These are phyloP conservation scores for Myotis brandtii DNA, from an alignment of 2,113 vertebrate genomes.

Conservation along the genomic window DNA sequence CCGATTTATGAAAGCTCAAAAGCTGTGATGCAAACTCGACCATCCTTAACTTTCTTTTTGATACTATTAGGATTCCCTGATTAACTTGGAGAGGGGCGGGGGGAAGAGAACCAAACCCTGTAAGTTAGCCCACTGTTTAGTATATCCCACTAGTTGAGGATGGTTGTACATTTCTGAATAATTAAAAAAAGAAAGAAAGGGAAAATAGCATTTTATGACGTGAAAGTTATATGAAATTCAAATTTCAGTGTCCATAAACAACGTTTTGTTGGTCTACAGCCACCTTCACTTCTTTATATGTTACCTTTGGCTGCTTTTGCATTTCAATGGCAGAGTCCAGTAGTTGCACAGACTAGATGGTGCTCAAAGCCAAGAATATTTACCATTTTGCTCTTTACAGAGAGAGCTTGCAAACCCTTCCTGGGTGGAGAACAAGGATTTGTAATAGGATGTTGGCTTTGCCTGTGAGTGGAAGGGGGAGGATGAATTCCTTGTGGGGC, in stretches of 20 bases:
- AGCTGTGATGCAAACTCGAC: not conserved
- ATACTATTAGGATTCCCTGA: not conserved
- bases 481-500: slow-evolving; percentile 46
- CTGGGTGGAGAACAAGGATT: not conserved
- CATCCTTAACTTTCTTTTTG: not conserved
- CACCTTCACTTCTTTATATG: not conserved
- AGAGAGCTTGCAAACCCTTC: not conserved
- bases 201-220: not conserved
- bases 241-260: not conserved
- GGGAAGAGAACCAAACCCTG: too few species aligned
- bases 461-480: slow-evolving; percentile 70
- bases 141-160: not conserved
- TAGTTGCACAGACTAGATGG: not conserved
- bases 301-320: not conserved
- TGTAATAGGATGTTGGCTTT: slow-evolving; percentile 74
- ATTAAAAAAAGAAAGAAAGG: not conserved
- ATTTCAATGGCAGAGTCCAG: too few species aligned
- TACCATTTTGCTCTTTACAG: not conserved
- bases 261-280: not conserved
- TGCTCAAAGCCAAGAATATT: not conserved
- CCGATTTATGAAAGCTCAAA: not conserved
- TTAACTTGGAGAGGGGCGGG: not conserved
- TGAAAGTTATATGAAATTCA: slow-evolving; percentile 14
- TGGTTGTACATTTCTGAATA: not conserved
- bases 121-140: not conserved